Evolutionary conservation across 2,113 vertebrate genomes (phyloP).

Genomic region (Microcebus jonahi): DNA sequence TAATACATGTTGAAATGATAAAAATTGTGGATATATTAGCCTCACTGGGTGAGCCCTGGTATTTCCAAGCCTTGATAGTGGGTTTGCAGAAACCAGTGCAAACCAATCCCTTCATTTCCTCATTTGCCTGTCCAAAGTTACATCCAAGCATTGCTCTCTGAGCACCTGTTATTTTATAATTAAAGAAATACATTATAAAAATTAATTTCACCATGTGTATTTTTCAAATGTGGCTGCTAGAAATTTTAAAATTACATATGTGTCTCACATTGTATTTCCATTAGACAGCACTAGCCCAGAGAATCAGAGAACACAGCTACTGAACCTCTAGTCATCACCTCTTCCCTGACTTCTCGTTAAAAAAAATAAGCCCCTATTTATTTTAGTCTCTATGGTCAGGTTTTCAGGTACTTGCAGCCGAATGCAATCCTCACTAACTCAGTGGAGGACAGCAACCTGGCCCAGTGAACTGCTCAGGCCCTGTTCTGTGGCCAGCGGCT

Average conservation of each 20-base stretch:
- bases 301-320: not conserved
- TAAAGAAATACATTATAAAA: constrained; percentile 43
- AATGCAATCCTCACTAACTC: not conserved
- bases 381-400: not conserved
- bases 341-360: not conserved
- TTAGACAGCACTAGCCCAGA: not conserved
- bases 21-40: not conserved
- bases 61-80: not conserved
- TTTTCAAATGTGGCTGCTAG: not conserved
- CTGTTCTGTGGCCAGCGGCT: not conserved
- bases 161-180: not conserved
- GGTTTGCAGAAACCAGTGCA: not conserved
- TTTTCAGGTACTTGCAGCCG: not conserved
- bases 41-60: not conserved
- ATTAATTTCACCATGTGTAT: not conserved
- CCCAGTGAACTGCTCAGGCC: not conserved
- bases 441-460: not conserved
- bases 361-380: not conserved
- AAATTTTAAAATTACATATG: not conserved
- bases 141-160: not conserved
- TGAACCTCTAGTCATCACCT: not conserved
- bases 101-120: not conserved
- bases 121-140: not conserved
- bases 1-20: not conserved
- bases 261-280: not conserved